Evolutionary conservation across 2,113 vertebrate species (phyloP).

Genomic region (Glaucidium brasilianum): DNA sequence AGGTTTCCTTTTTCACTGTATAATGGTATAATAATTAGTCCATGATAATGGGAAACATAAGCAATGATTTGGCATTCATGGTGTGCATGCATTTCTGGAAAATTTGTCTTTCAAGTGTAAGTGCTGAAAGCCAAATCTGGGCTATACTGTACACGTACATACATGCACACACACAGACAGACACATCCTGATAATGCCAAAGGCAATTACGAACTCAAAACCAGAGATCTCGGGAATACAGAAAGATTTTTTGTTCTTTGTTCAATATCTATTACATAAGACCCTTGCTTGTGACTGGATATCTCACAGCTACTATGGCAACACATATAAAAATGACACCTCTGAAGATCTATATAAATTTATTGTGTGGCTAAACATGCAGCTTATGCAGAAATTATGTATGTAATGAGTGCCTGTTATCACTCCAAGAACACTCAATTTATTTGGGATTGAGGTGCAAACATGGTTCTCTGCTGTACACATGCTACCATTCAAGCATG

Average conservation of each 20-base stretch:
- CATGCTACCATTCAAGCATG: background rate
- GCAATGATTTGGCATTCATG: background rate
- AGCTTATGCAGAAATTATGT: background rate
- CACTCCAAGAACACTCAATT: background rate
- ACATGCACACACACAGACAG: accelerated
- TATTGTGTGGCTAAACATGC: background rate
- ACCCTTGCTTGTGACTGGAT: background rate
- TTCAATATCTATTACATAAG: background rate
- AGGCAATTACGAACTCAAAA: background rate
- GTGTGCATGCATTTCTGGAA: background rate
- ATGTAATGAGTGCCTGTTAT: background rate
- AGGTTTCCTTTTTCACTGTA: background rate
- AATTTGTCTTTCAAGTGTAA: background rate
- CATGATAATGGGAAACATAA: background rate
- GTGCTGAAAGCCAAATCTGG: background rate
- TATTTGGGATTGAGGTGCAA: background rate
- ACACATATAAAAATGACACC: background rate
- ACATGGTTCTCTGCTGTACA: background rate
- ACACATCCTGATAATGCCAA: background rate
- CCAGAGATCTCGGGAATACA: background rate
- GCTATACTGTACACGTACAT: background rate
- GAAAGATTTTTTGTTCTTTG: background rate
- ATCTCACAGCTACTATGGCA: background rate
- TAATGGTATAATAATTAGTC: background rate
- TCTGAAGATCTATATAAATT: background rate